Conservation (phyloP, 2,113 vertebrate genomes). For the Ramphastos sulfuratus region DNA sequence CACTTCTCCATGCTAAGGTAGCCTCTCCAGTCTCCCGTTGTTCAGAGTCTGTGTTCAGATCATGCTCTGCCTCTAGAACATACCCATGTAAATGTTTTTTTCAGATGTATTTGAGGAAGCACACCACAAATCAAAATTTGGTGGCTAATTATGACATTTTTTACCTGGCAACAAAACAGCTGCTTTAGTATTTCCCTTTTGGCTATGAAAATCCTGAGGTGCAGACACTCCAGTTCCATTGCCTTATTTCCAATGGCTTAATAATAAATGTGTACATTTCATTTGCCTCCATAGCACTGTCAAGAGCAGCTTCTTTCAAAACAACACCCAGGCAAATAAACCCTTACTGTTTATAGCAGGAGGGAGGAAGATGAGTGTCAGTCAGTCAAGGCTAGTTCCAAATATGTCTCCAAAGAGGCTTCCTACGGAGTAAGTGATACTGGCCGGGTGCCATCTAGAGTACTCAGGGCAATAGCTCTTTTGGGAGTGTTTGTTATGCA, state of each 20-base stretch:
- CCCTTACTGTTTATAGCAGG: slow-evolving; percentile 16
- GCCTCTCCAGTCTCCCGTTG: neutral
- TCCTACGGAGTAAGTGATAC: slow-evolving; percentile 12
- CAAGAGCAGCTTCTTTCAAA: neutral
- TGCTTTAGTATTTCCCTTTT: neutral
- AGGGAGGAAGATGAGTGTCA: slow-evolving; percentile 38
- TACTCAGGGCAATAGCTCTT: slow-evolving; percentile 27
- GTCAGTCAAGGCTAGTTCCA: slow-evolving; percentile 22
- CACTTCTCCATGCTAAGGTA: neutral
- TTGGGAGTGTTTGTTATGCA: neutral
- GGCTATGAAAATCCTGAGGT: neutral
- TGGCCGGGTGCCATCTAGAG: slow-evolving; percentile 19
- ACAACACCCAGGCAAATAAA: neutral
- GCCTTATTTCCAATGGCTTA: neutral
- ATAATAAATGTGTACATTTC: neutral
- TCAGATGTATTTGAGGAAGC: neutral
- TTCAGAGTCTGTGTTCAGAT: neutral
- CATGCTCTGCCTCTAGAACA: neutral
- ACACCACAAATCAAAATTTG: neutral
- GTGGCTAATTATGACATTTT: neutral
- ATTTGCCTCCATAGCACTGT: neutral
- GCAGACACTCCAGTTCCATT: neutral
- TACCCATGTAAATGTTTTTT: neutral
- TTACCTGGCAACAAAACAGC: neutral
- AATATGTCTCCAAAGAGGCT: neutral